Conservation (phyloP, 2,797 vertebrate species). For the Hydrolagus colliei region DNA sequence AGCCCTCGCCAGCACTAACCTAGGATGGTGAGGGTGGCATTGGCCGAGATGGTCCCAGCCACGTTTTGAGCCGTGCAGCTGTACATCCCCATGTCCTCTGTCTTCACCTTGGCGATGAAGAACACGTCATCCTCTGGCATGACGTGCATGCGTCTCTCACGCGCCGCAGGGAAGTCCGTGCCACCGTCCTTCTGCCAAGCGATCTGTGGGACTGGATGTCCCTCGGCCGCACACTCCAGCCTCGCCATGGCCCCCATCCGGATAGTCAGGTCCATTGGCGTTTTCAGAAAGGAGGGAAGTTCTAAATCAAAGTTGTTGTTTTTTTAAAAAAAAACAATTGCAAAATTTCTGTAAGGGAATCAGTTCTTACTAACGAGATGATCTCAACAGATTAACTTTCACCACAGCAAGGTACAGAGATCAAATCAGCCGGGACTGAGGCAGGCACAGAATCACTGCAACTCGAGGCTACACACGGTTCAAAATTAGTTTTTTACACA, state of each 20-base stretch:
- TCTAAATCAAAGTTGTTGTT: conserved; percentile 45
- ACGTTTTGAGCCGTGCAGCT: conserved; percentile 70
- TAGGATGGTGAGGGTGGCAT: conserved; percentile 60
- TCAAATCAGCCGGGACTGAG: no score
- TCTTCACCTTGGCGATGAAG: conserved; percentile 71
- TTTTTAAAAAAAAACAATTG: not conserved
- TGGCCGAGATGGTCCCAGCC: conserved; percentile 62
- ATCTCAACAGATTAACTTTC: no score
- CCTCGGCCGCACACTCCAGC: conserved; percentile 69
- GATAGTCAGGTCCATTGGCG: conserved; percentile 69
- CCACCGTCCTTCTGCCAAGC: conserved; percentile 77
- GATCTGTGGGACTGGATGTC: conserved; percentile 67
- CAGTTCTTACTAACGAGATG: not conserved
- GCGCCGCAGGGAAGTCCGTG: conserved; percentile 70
- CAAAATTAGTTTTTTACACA: no score
- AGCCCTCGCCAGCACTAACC: conserved; percentile 43
- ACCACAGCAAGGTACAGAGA: no score
- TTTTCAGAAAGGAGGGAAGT: conserved; percentile 70
- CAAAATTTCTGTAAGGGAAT: not conserved
- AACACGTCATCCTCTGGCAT: conserved; percentile 75
- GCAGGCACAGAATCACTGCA: no score
- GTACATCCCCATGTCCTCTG: conserved; percentile 72
- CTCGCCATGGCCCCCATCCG: conserved; percentile 68
- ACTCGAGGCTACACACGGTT: no score
- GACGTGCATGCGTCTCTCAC: conserved; percentile 72